Percentiles rank a stretch among this genome's conserved stretches.
phyloP scores from a whole-genome alignment of 2,113 vertebrate species.

The Tragelaphus imberbis region DNA sequence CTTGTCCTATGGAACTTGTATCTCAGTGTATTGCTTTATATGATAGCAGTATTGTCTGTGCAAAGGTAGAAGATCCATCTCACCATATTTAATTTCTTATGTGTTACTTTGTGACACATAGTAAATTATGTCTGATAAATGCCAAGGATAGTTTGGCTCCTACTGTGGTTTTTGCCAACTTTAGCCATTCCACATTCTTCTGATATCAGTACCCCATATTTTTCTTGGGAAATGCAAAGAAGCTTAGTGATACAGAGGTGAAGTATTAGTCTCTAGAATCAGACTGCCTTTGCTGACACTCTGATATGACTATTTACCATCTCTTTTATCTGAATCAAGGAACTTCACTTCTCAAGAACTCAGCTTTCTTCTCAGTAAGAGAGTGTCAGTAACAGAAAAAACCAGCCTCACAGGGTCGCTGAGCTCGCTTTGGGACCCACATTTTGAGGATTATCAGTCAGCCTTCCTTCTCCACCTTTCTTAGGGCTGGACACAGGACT shows the following conservation, averaged over 20 bases:
- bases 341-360: not conserved
- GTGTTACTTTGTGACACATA: not conserved
- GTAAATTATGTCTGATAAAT: not conserved
- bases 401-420: accelerated
- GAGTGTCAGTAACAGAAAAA: not conserved
- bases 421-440: not conserved
- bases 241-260: not conserved
- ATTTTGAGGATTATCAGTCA: not conserved
- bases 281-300: not conserved
- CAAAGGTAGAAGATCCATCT: not conserved
- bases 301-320: not conserved
- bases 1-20: not conserved
- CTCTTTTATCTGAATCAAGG: not conserved
- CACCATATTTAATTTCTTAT: not conserved
- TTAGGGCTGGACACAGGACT: not conserved
- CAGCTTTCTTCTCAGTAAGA: not conserved
- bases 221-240: not conserved
- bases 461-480: not conserved
- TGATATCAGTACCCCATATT: not conserved
- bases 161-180: not conserved
- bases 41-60: not conserved
- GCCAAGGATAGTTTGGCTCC: not conserved
- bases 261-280: not conserved
- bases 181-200: not conserved
- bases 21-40: not conserved